These are phyloP conservation scores for Drosophila arizonae DNA, from an alignment of 1,140 invertebrate species.

Conservation along the genomic window DNA sequence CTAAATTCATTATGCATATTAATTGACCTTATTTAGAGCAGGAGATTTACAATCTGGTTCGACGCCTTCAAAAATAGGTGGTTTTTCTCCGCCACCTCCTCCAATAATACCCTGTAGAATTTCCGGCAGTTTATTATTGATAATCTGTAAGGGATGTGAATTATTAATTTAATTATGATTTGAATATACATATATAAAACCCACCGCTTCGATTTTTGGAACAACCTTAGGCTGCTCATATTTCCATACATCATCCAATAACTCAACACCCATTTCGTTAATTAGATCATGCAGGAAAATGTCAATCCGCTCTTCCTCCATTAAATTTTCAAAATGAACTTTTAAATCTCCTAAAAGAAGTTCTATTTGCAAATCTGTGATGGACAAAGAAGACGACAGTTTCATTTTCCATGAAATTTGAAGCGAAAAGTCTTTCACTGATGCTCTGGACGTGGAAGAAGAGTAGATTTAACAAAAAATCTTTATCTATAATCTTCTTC, in stretches of 20 bases:
- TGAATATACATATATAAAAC: not conserved
- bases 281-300: constrained; percentile 64
- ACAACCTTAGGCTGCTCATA: constrained; percentile 50
- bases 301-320: constrained; percentile 68
- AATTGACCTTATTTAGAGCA: constrained; percentile 42
- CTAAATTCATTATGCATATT: constrained; percentile 1
- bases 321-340: constrained; percentile 64
- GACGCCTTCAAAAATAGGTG: constrained; percentile 66
- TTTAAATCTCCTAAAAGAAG: constrained; percentile 55
- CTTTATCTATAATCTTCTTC: not conserved
- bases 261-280: constrained; percentile 71
- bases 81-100: constrained; percentile 49
- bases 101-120: constrained; percentile 59
- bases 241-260: constrained; percentile 67
- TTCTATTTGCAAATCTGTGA: constrained; percentile 54
- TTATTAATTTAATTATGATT: not conserved
- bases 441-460: constrained; percentile 33
- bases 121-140: constrained; percentile 57
- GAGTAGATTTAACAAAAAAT: not conserved
- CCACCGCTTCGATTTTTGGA: constrained; percentile 52
- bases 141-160: constrained; percentile 37
- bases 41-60: constrained; percentile 61
- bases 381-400: constrained; percentile 35
- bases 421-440: constrained; percentile 48
- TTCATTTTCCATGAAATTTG: constrained; percentile 54